These are phyloP conservation scores for Thunnus albacares DNA, from an alignment of 2,797 vertebrate genomes.

Conservation along the genomic window DNA sequence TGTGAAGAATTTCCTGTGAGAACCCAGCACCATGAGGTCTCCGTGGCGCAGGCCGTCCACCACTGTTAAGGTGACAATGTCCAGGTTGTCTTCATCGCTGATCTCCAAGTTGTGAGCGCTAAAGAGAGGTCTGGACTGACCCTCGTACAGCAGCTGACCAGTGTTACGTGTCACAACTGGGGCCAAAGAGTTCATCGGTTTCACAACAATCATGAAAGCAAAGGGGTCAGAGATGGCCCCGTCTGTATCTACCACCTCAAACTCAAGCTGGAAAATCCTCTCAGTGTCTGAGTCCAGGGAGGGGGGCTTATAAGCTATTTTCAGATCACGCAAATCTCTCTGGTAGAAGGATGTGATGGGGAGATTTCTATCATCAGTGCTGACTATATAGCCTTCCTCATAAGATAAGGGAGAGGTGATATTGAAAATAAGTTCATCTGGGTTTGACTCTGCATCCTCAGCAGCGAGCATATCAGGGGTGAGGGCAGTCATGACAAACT, in stretches of 20 bases:
- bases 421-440: slow-evolving; percentile 93
- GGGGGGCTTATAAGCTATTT: slow-evolving; percentile 95
- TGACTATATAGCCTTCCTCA: slow-evolving; percentile 94
- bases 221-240: slow-evolving; percentile 94
- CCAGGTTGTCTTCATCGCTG: slow-evolving; percentile 94
- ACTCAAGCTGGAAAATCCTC: slow-evolving; percentile 93
- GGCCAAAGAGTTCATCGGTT: slow-evolving; percentile 95
- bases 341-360: slow-evolving; percentile 95
- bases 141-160: slow-evolving; percentile 95
- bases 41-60: slow-evolving; percentile 93
- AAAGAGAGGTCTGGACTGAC: slow-evolving; percentile 93
- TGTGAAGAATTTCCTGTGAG: slow-evolving; percentile 88
- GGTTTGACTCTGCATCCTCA: slow-evolving; percentile 90
- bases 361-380: slow-evolving; percentile 95
- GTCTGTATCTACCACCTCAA: slow-evolving; percentile 93
- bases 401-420: slow-evolving; percentile 92
- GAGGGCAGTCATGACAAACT: slow-evolving; percentile 96
- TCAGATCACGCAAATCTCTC: slow-evolving; percentile 90
- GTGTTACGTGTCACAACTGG: slow-evolving; percentile 94
- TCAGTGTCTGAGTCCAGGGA: slow-evolving; percentile 91
- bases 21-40: slow-evolving; percentile 86
- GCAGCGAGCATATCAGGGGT: slow-evolving; percentile 95
- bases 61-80: slow-evolving; percentile 88
- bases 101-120: slow-evolving; percentile 90
- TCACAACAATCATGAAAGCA: slow-evolving; percentile 96